Evolutionary conservation across 2,113 vertebrate species (phyloP), one percentile per base, ranked within the genome.

Genomic region (Lophotis ruficrista): DNA sequence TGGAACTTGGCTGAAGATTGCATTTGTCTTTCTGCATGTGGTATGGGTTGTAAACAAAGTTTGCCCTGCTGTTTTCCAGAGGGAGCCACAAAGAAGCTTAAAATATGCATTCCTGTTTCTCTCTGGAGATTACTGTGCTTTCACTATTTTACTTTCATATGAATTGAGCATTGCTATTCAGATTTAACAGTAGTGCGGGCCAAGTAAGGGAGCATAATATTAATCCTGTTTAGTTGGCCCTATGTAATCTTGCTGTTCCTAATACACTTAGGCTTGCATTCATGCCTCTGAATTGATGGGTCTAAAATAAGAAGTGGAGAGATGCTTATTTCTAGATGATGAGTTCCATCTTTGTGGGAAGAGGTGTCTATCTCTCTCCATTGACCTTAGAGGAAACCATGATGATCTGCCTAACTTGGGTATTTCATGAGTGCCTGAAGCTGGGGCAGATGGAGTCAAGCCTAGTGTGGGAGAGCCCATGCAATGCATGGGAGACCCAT

Each of bases 1-100:
- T 92, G 56, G 53, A 89, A 58, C n/a, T 94, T 92, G 80, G 33
- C 71, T 80, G 80, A 93, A 89, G 50, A 47, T 47, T 87, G 31
- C 9, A 4, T 85, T 97, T 91, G 45, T 64, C 71, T 83, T 88
- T 71, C n/a, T 68, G 43, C 48, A 17, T 21, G 48, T 82, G 25
- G 21, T 69, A 31, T 56, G 37, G 17, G 28, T 71, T 83, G 43
- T 82, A 89, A 89, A 58, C 58, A 70, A 60, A 58, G 43, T 50
- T 92, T 79, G 43, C 35, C 31, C 9, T 83, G 33, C 72, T 77
- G 56, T 65, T 82, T 81, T 80, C 37, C 47, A 76, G 70, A 62
- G 91, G 24, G 54, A 87, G 25, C 27, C 31, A 41, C 41, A 87
- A 61, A 94, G 65, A 57, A 72, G 62, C 28, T 87, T 85, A 62